phyloP scores from a whole-genome alignment of 2,797 vertebrate genomes.

The Melanotaenia maccullochi region DNA sequence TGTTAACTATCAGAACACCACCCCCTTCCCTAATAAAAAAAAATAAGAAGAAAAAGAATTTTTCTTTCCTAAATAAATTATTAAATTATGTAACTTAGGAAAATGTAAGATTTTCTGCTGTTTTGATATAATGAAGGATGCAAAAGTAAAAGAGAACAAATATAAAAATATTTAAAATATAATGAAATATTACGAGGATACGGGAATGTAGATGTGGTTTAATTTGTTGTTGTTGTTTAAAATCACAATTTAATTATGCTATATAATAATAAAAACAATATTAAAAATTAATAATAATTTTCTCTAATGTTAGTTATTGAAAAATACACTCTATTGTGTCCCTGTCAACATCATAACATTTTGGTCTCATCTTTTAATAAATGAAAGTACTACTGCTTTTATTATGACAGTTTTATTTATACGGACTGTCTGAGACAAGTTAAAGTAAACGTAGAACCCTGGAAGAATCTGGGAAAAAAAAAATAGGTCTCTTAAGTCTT shows the following conservation, averaged over 20 bases:
- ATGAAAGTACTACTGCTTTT: neutral
- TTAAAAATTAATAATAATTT: neutral
- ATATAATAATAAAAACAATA: neutral
- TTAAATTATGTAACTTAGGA: conserved; percentile 32
- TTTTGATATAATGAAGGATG: neutral
- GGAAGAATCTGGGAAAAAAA: conserved; percentile 26
- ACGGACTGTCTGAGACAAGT: neutral
- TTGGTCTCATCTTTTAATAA: neutral
- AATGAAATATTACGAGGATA: no score
- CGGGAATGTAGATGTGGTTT: no score
- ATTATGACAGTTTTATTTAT: neutral
- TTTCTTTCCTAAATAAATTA: neutral
- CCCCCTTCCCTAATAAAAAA: no score
- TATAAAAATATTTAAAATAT: neutral
- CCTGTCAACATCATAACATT: neutral
- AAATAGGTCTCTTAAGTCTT: conserved; percentile 45
- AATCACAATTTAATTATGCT: no score
- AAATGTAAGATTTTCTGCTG: conserved; percentile 14
- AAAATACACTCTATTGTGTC: neutral
- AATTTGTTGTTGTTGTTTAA: no score
- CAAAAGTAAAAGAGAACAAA: neutral
- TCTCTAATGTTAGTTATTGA: neutral
- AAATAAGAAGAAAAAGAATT: no score
- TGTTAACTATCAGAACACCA: no score
- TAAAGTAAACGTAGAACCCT: conserved; percentile 32